Conservation (phyloP, 1,140 invertebrate species). For the Ceratosolen fusciceps region DNA sequence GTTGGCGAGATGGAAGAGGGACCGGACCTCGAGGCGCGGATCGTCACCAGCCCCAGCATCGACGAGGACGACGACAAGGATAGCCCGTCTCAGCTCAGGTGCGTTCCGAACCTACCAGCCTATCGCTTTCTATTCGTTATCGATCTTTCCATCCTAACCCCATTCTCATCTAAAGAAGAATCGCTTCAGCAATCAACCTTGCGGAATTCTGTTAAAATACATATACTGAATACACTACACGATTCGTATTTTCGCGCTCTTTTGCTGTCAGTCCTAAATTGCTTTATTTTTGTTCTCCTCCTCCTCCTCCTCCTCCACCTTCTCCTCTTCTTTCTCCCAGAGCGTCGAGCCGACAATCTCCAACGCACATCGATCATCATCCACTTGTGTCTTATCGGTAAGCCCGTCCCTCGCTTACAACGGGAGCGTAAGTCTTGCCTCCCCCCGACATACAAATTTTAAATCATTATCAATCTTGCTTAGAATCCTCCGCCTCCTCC, state of each 20-base stretch:
- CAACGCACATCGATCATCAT: not conserved
- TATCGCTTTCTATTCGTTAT: not conserved
- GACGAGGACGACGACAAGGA: slow-evolving; percentile 24
- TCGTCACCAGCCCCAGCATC: not conserved
- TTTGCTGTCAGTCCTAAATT: not conserved
- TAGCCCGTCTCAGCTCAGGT: slow-evolving; percentile 24
- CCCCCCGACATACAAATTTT: not conserved
- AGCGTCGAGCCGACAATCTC: not conserved
- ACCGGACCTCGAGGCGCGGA: not conserved
- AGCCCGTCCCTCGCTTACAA: not conserved
- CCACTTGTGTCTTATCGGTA: not conserved
- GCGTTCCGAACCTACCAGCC: not conserved
- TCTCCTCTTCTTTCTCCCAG: not conserved
- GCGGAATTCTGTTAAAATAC: no score
- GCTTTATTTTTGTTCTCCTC: no score
- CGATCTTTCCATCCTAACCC: no score
- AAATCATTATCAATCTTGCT: not conserved
- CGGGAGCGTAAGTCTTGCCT: not conserved
- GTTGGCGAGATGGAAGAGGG: not conserved
- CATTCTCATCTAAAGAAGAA: no score
- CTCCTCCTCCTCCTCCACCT: not conserved
- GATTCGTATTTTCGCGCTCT: no score
- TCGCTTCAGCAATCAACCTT: no score
- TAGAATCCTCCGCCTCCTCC: not conserved
- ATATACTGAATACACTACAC: no score